Percentiles rank a stretch among this genome's conserved stretches.
phyloP scores from a whole-genome alignment of 30 jellyfish, hydroid and myxozoan genomes.

The Clytia hemisphaerica region DNA sequence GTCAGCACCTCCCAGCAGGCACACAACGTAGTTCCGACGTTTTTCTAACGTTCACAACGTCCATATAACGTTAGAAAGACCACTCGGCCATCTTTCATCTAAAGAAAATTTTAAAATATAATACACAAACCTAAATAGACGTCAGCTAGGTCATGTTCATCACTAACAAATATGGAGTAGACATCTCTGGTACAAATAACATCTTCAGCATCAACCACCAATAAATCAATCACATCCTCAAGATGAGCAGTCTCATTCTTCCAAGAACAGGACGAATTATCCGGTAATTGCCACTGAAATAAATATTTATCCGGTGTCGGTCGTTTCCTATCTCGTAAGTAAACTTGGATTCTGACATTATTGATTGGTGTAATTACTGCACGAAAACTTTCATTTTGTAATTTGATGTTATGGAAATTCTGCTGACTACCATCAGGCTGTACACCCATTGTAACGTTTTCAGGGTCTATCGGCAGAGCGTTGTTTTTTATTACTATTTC shows the following conservation, averaged over 20 bases:
- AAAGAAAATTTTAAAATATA: too few relatives aligned
- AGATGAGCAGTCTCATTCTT: neutral
- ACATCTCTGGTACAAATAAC: neutral
- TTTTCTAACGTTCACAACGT: too few relatives aligned
- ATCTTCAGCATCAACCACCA: neutral
- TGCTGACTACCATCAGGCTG: neutral
- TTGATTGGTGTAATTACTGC: neutral
- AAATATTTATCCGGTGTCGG: slow-evolving; percentile 34
- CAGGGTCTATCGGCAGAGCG: slow-evolving; percentile 23
- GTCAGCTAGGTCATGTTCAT: neutral
- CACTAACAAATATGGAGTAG: slow-evolving; percentile 1
- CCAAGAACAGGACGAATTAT: slow-evolving; percentile 31
- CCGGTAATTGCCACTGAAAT: slow-evolving; percentile 48
- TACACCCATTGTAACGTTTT: slow-evolving; percentile 5
- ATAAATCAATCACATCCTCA: neutral
- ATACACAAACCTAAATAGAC: too few relatives aligned
- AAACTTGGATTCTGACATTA: slow-evolving; percentile 26
- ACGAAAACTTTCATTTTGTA: slow-evolving; percentile 16
- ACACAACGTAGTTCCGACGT: too few relatives aligned
- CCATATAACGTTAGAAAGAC: too few relatives aligned
- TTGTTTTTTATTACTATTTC: slow-evolving; percentile 14
- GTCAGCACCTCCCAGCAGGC: too few relatives aligned
- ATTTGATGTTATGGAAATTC: slow-evolving; percentile 18
- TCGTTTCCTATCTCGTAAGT: slow-evolving; percentile 22
- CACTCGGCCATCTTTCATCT: too few relatives aligned